These are phyloP conservation scores for Picathartes gymnocephalus DNA, from an alignment of 2,113 vertebrate genomes.

Conservation along the genomic window DNA sequence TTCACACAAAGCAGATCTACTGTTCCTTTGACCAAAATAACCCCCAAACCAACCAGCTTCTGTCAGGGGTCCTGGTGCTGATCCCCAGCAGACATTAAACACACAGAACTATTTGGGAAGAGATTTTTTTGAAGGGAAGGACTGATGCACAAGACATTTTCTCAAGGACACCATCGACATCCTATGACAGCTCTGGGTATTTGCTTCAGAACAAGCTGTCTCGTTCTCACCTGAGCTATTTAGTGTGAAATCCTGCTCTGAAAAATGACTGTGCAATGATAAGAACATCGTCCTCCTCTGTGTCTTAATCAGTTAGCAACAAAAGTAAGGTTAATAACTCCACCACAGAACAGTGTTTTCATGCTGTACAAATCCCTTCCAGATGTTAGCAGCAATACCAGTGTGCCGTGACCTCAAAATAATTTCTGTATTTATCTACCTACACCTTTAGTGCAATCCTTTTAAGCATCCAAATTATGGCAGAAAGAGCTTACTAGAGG, in stretches of 20 bases:
- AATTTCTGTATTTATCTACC: neutral
- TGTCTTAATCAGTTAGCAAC: slow-evolving; percentile 17
- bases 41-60: neutral
- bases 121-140: neutral
- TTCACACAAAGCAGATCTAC: neutral
- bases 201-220: slow-evolving; percentile 9
- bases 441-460: neutral
- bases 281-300: slow-evolving; percentile 8
- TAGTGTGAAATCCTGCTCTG: neutral
- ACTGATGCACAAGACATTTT: neutral
- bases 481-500: neutral
- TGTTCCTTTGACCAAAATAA: neutral
- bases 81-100: neutral
- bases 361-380: neutral
- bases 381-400: neutral
- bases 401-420: neutral
- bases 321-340: slow-evolving; percentile 3
- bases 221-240: neutral
- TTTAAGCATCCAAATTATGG: neutral
- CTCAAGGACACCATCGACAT: neutral
- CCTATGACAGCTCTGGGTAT: slow-evolving; percentile 17
- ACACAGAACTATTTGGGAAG: neutral
- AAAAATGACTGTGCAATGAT: neutral
- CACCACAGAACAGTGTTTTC: neutral
- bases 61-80: neutral